Base-by-base conservation (phyloP, 2,888 invertebrate genomes). In the Tenthredo scrophulariae region DNA sequence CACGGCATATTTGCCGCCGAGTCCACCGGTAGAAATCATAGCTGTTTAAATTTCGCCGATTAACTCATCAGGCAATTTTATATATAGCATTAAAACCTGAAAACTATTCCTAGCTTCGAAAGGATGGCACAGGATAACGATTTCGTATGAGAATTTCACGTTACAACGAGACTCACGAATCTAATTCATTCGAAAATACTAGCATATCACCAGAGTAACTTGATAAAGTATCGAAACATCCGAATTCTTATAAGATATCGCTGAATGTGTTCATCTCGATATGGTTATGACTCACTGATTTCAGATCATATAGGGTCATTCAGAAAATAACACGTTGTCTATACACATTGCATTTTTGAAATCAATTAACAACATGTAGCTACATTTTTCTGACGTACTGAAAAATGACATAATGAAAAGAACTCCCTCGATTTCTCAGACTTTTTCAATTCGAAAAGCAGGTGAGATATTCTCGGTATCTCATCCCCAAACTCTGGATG, bases 381-480 rank as follows among this genome's bases (percentile, higher is more conserved):
- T 33, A 33, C 2, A 33, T 33, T 3, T 33, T 33, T 5, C 33
- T 33, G 5, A 33, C 33, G 2, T 4, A 33, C 33, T 33, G 33
- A n/a, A n/a, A 33, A 33, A 33, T 4, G 33, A 33, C 33, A 33
- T 2, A 4, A 33, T 33, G 4, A 33, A 33, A 33, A 33, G 33
- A 33, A 33, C 33, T 33, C 1, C 40, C 40, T 1, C 9, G 9
- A 40, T 40, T 40, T 40, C 9, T 1, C 40, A 40, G 7, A 40
- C 40, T n/a, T n/a, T 40, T 40, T 40, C 9, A 9, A 40, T 40
- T 40, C 40, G 9, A n/a, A 9, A 40, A 9, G 40, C 9, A 86
- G 93, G 93, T 70, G 92, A 94, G 67, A 91, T 94, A 80, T 95
- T 94, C 92, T 95, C 95, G 1, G 26, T 92, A 10, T 93, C 90